Conservation (phyloP, 2,113 vertebrate species). For the Patagioenas fasciata region DNA sequence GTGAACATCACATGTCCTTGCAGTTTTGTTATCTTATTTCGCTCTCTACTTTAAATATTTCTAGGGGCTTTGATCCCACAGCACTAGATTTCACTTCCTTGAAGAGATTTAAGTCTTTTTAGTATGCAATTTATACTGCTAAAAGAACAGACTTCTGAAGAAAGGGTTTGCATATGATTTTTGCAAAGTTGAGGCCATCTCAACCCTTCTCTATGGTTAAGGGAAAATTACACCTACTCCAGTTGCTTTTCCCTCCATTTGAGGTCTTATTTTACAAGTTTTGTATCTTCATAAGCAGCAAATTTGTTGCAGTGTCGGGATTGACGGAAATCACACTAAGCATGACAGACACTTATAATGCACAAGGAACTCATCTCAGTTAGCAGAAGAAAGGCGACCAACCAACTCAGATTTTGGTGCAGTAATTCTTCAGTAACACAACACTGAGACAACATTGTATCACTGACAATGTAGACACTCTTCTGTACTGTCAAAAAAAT, state of each 20-base stretch:
- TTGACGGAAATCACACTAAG: background rate
- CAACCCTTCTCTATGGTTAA: fast-evolving
- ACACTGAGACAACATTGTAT: background rate
- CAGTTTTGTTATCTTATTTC: background rate
- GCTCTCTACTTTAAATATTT: background rate
- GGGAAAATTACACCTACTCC: background rate
- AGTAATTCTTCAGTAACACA: background rate
- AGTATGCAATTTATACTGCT: background rate
- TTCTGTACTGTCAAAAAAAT: background rate
- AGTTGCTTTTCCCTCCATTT: background rate
- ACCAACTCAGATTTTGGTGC: background rate
- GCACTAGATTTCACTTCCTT: background rate
- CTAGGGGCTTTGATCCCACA: background rate
- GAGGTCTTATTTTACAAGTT: background rate
- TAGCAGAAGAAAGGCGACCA: background rate
- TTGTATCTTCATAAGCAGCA: background rate
- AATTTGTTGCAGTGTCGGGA: background rate
- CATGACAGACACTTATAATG: background rate
- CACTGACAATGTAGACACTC: background rate
- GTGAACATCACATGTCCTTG: fast-evolving
- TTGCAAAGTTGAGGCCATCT: background rate
- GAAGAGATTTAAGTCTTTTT: background rate
- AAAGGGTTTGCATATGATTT: background rate
- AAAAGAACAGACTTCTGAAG: background rate
- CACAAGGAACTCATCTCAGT: background rate